Evolutionary conservation across 1,140 invertebrate genomes (phyloP).

Genomic region (Orius insidiosus): DNA sequence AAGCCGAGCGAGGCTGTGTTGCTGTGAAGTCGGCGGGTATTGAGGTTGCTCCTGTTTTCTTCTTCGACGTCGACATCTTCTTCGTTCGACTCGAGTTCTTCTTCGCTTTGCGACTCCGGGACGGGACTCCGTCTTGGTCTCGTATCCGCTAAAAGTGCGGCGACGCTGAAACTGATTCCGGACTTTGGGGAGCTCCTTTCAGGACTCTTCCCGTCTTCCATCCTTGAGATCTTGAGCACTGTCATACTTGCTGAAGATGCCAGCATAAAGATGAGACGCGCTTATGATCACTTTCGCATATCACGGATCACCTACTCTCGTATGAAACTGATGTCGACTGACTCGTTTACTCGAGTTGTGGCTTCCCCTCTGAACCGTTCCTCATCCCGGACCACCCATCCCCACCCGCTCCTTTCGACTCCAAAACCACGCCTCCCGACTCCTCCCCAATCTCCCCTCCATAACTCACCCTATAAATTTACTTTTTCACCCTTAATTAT

Average conservation of each 20-base stretch:
- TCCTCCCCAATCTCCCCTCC: slow-evolving; percentile 3
- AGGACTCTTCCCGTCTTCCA: slow-evolving; percentile 21
- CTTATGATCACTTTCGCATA: no score
- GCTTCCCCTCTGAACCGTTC: no score
- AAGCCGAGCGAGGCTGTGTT: slow-evolving; percentile 12
- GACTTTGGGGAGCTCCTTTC: slow-evolving; percentile 21
- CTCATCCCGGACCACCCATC: background rate
- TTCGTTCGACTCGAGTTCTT: slow-evolving; percentile 8
- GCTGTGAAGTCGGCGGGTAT: slow-evolving; percentile 2
- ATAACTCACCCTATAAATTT: slow-evolving; percentile 3
- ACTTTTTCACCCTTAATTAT: slow-evolving; percentile 11
- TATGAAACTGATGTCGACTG: no score
- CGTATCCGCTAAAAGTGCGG: slow-evolving; percentile 29
- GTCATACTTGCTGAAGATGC: slow-evolving; percentile 13
- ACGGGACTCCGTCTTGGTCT: slow-evolving; percentile 11
- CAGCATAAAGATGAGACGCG: slow-evolving; percentile 13
- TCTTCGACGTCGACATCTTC: slow-evolving; percentile 15
- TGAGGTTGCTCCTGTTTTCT: slow-evolving; percentile 10
- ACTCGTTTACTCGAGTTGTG: no score
- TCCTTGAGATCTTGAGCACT: slow-evolving; percentile 11
- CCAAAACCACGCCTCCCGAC: background rate
- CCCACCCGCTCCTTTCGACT: background rate
- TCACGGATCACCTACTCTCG: no score
- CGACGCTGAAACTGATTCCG: slow-evolving; percentile 32
- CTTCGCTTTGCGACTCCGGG: slow-evolving; percentile 1